Conservation (phyloP, 2,797 vertebrate genomes). For the Pampus argenteus region DNA sequence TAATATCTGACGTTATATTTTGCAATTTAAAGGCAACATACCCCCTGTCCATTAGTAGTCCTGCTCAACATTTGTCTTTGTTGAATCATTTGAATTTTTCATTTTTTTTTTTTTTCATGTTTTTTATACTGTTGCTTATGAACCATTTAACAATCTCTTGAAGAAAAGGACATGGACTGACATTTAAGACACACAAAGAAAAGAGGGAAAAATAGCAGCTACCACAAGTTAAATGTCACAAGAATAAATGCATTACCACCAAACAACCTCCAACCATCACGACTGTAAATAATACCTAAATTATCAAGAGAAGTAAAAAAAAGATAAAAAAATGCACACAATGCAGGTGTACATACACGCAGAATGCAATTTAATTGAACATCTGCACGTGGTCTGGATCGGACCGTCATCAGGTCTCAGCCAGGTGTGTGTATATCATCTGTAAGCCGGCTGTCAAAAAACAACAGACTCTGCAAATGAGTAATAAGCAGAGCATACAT, state of each 20-base stretch:
- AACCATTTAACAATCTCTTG: background rate
- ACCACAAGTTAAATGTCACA: conserved; percentile 18
- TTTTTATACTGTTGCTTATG: too few relatives aligned
- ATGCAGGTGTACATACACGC: background rate
- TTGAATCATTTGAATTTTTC: too few relatives aligned
- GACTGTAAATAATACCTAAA: too few relatives aligned
- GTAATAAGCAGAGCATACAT: background rate
- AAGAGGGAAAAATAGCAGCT: background rate
- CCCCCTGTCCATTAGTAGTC: too few relatives aligned
- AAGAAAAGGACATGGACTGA: conserved; percentile 5
- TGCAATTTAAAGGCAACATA: background rate
- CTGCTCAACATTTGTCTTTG: background rate
- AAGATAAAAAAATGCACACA: background rate
- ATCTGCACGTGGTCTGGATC: background rate
- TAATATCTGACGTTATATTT: background rate
- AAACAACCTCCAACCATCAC: too few relatives aligned
- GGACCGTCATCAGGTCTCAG: background rate
- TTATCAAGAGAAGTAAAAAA: too few relatives aligned
- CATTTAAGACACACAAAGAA: conserved; percentile 25
- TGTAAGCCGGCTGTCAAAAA: background rate
- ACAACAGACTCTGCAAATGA: background rate
- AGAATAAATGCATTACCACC: too few relatives aligned
- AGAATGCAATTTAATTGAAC: background rate
- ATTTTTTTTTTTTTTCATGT: too few relatives aligned
- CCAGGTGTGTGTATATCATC: background rate